Percentiles rank a stretch among this genome's conserved stretches.
Evolutionary conservation across 2,113 vertebrate species (phyloP).

Genomic region (Sminthopsis crassicaudata): DNA sequence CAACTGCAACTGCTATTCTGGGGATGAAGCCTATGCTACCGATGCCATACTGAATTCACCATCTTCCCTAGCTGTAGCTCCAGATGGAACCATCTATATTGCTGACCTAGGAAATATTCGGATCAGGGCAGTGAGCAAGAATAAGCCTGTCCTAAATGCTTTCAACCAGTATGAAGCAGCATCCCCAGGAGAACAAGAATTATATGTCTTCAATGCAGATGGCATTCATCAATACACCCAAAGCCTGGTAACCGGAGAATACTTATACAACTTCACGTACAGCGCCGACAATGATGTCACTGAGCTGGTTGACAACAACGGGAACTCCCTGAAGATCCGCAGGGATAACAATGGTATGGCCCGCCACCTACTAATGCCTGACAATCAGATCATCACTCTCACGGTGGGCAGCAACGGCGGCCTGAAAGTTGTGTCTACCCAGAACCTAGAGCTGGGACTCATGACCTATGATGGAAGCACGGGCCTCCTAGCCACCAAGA

Average conservation of each 20-base stretch:
- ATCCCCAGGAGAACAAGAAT: constrained; percentile 95
- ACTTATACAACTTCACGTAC: constrained; percentile 97
- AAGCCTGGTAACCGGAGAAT: constrained; percentile 96
- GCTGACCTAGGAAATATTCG: constrained; percentile 99
- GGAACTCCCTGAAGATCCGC: constrained; percentile 94
- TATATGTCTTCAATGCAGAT: constrained; percentile 95
- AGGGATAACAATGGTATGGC: constrained; percentile 91
- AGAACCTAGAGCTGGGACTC: constrained; percentile 94
- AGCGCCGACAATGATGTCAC: constrained; percentile 90
- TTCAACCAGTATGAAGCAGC: constrained; percentile 95
- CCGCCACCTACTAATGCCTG: constrained; percentile 94
- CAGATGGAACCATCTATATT: constrained; percentile 96
- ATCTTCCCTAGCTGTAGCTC: constrained; percentile 95
- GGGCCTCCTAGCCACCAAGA: constrained; percentile 96
- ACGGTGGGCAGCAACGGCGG: constrained; percentile 92
- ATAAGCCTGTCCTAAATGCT: constrained; percentile 89
- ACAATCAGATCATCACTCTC: constrained; percentile 96
- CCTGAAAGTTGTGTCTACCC: constrained; percentile 92
- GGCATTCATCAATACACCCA: constrained; percentile 97
- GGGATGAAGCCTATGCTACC: constrained; percentile 97
- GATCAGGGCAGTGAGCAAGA: constrained; percentile 95
- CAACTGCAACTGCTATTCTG: constrained; percentile 98
- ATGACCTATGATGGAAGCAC: constrained; percentile 96
- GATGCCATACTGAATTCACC: constrained; percentile 97
- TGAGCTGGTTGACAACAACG: constrained; percentile 93